Evolutionary conservation across 1,140 invertebrate genomes (phyloP), one percentile per base, ranked within the genome.

Genomic region (Solenopsis invicta): DNA sequence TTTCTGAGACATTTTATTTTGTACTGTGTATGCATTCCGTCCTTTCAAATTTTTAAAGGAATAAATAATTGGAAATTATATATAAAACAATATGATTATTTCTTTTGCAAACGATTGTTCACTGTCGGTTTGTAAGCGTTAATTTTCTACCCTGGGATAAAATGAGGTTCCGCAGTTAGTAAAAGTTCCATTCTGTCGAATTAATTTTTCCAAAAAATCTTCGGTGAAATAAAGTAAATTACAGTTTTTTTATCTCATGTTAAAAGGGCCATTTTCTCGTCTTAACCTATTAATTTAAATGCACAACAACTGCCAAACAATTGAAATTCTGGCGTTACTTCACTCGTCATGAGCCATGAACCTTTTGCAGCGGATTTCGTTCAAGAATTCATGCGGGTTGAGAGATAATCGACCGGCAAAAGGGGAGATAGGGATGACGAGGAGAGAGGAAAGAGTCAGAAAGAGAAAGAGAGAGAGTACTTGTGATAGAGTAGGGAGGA

Each of bases 61-160:
- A 61, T 61, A 41, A 62, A 29, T 41, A 18, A 45, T 45, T 29
- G 9, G 21, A 41, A 41, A 61, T 45, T 21, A 45, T 45, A 45
- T 45, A 41, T 41, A 8, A 41, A 41, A 41, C 41, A 41, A 41
- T 29, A 29, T 29, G 2, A 29, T 29, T 29, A n/a, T 29, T 41
- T 41, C 3, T 41, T 6, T 41, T 41, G 41, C 5, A 4, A 41
- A 41, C 29, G 29, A 41, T 41, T 45, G 24, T 48, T 72, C 45
- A 21, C 48, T 12, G 64, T 66, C 4, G 29, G 8, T 56, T 50
- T n/a, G n/a, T 56, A 10, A 37, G 48, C 21, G 18, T 71, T 74
- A 54, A 86, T 13, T 56, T 61, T 78, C 95, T 95, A 96, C 96
- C 96, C 96, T 41, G 96, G 96, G 52, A 96, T 94, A 76, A 95